These are phyloP conservation scores for Pagetopsis macropterus DNA, from an alignment of 2,797 vertebrate species.

Conservation along the genomic window DNA sequence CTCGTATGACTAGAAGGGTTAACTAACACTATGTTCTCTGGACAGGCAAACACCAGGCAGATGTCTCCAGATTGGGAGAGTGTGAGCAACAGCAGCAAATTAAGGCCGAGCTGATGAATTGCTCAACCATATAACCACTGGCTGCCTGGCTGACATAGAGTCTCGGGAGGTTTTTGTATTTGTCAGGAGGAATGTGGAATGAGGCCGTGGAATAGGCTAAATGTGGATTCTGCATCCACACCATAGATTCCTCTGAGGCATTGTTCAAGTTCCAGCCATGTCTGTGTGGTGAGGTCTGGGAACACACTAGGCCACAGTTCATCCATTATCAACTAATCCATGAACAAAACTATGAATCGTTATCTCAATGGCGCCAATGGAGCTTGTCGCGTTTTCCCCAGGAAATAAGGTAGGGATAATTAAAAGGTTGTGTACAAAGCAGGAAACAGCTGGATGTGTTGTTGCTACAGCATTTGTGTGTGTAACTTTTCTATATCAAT, in stretches of 20 bases:
- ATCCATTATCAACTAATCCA: slow-evolving; percentile 15
- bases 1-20: slow-evolving; percentile 14
- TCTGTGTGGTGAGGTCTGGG: slow-evolving; percentile 58
- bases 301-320: slow-evolving; percentile 38
- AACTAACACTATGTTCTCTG: slow-evolving; percentile 15
- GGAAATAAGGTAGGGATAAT: neutral
- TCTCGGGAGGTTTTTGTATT: slow-evolving; percentile 47
- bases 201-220: slow-evolving; percentile 60
- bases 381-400: neutral
- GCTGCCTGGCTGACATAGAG: slow-evolving; percentile 38
- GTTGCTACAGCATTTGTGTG: neutral
- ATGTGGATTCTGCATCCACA: slow-evolving; percentile 68
- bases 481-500: neutral
- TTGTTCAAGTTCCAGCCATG: slow-evolving; percentile 66
- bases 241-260: slow-evolving; percentile 69
- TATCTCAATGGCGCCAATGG: slow-evolving; percentile 8
- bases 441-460: neutral
- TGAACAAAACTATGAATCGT: slow-evolving; percentile 24
- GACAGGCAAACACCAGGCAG: slow-evolving; percentile 9
- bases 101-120: slow-evolving; percentile 23
- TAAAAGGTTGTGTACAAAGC: neutral
- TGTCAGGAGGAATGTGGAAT: slow-evolving; percentile 68
- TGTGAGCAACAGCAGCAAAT: slow-evolving; percentile 28
- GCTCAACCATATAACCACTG: slow-evolving; percentile 33
- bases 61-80: slow-evolving; percentile 2